A percentile compares a stretch with the other conserved stretches of the same genome.
These are phyloP conservation scores for Hemiscyllium ocellatum DNA, from an alignment of 2,113 vertebrate genomes.

Conservation along the genomic window DNA sequence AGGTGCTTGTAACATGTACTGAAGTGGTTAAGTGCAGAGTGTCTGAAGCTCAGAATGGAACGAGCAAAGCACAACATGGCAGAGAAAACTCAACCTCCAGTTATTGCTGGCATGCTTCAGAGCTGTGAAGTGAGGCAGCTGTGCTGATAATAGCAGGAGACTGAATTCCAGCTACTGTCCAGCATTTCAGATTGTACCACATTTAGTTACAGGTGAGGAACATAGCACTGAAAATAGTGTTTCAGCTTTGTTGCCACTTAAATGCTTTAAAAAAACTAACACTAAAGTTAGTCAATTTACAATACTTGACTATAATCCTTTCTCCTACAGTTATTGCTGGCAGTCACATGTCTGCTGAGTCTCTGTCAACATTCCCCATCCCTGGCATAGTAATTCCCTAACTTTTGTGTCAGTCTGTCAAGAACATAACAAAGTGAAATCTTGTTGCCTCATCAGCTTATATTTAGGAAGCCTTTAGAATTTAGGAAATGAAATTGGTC, in stretches of 20 bases:
- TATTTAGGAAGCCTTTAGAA: not conserved
- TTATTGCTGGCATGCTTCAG: constrained; percentile 9
- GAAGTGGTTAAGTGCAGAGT: not conserved
- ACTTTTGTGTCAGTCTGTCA: not conserved
- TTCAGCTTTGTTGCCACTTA: not conserved
- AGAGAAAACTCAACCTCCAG: not conserved
- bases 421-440: not conserved
- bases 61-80: not conserved
- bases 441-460: not conserved
- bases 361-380: not conserved
- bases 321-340: not conserved
- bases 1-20: not conserved
- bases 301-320: not conserved
- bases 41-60: not conserved
- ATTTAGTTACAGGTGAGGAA: constrained; percentile 26
- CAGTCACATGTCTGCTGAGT: not conserved
- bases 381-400: not conserved
- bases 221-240: constrained; percentile 1
- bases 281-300: not conserved
- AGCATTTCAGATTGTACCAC: not conserved
- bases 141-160: constrained; percentile 23
- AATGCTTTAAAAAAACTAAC: not conserved
- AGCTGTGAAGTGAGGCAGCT: constrained; percentile 29
- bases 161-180: constrained; percentile 36
- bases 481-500: too few species aligned